Base-by-base conservation (phyloP, 2,113 vertebrate species). In the Reinhardtius hippoglossoides region DNA sequence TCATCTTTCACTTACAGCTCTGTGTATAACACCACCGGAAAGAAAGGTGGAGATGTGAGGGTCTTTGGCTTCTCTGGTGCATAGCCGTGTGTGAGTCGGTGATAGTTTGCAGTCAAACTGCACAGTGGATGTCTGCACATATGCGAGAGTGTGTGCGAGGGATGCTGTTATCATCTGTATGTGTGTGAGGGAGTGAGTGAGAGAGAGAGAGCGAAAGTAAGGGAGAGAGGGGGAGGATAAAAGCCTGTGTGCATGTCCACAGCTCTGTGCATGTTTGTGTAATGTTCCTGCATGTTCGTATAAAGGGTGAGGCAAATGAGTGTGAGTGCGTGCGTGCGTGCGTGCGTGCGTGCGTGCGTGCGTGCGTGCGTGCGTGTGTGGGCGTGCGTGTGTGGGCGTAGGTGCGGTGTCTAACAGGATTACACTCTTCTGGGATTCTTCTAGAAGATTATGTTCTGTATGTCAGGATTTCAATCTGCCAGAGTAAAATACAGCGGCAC, bases 381-480 rank as follows among this genome's bases (percentile, higher is more conserved):
- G 20, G 26, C 6, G 20, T 37, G 27, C 37, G 31, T 23, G 64
- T 23, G 44, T n/a, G 64, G n/a, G n/a, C n/a, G n/a, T n/a, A n/a
- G n/a, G n/a, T 75, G 72, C 67, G 54, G 44, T 52, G 15, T 52
- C 67, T 87, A 85, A 83, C 76, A 80, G 81, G 91, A 85, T 83
- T 83, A 85, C 27, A 48, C 74, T 77, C 76, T 77, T 42, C 66
- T 66, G 76, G 75, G 76, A 76, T 87, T 83, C 75, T 67, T 76
- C 66, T 70, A 67, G 63, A 81, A 74, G 86, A 83, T 83, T 80
- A 79, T 74, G 31, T 79, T 6, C 46, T 80, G 68, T 57, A 66
- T 84, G 86, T 88, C 66, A 78, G 73, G 70, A 80, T 83, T 86
- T 81, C 66, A 83, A 82, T 82, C 76, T 84, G 70, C 69, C 66